Conservation (phyloP, 2,113 vertebrate genomes). For the Oxygymnocypris stewartii region DNA sequence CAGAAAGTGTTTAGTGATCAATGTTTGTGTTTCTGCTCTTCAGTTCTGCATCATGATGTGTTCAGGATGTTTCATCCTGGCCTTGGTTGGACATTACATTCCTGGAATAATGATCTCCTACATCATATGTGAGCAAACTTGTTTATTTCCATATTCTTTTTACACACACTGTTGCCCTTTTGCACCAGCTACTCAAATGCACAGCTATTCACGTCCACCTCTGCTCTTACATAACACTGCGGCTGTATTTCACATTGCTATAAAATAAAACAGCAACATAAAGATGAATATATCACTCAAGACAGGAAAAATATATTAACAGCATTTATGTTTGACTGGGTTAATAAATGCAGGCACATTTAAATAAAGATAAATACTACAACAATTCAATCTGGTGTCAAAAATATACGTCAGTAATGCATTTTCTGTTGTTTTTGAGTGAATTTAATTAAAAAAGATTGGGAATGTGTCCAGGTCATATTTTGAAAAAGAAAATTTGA, state of each 20-base stretch:
- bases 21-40: conserved; percentile 20
- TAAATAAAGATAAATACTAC: neutral
- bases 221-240: neutral
- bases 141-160: neutral
- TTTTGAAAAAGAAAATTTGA: neutral
- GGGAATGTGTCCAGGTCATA: neutral
- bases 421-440: neutral
- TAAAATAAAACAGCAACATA: neutral
- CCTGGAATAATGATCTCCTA: conserved; percentile 99
- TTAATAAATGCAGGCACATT: neutral
- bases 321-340: neutral
- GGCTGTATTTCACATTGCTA: neutral
- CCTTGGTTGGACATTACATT: conserved; percentile 91
- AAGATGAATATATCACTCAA: neutral
- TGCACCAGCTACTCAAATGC: neutral
- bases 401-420: neutral
- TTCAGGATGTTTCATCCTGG: conserved; percentile 84
- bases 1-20: conserved; percentile 12
- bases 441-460: neutral
- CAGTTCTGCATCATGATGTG: conserved; percentile 94
- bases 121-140: conserved; percentile 88
- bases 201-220: neutral
- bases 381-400: neutral
- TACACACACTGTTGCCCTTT: neutral
- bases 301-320: neutral